Conservation (phyloP, 2,888 invertebrate genomes). For the Papilio protenor region DNA sequence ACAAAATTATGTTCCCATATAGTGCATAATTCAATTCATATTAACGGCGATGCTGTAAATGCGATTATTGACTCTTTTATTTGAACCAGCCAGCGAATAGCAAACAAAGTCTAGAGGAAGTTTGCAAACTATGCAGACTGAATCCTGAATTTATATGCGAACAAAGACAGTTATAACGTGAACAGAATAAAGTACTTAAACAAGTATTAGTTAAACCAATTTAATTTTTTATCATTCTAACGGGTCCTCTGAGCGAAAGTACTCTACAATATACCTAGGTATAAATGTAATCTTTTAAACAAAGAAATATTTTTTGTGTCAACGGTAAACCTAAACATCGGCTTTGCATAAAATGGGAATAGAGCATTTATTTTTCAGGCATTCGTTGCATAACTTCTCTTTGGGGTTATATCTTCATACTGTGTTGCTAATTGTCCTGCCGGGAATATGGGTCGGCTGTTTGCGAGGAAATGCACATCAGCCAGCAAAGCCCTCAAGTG, state of each 20-base stretch:
- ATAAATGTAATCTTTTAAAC: background rate
- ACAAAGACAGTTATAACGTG: background rate
- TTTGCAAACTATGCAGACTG: conserved; percentile 21
- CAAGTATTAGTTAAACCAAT: background rate
- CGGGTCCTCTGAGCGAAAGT: background rate
- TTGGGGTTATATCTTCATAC: conserved; percentile 17
- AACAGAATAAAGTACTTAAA: background rate
- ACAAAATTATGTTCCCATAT: background rate
- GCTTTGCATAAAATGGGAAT: background rate
- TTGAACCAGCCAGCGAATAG: background rate
- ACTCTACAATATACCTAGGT: background rate
- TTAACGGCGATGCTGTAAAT: background rate
- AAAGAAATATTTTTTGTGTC: background rate
- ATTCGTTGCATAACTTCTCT: conserved; percentile 18
- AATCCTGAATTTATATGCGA: background rate
- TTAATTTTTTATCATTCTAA: background rate
- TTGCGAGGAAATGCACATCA: conserved; percentile 66
- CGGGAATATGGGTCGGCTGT: conserved; percentile 48
- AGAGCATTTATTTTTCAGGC: background rate
- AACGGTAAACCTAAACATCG: background rate
- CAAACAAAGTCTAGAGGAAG: conserved; percentile 8
- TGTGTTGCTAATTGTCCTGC: conserved; percentile 31
- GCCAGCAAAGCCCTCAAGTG: conserved; percentile 67
- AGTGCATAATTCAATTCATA: background rate
- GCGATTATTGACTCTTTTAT: conserved; percentile 17